Evolutionary conservation across 2,113 vertebrate species (phyloP).

Genomic region (Sorex fumeus): DNA sequence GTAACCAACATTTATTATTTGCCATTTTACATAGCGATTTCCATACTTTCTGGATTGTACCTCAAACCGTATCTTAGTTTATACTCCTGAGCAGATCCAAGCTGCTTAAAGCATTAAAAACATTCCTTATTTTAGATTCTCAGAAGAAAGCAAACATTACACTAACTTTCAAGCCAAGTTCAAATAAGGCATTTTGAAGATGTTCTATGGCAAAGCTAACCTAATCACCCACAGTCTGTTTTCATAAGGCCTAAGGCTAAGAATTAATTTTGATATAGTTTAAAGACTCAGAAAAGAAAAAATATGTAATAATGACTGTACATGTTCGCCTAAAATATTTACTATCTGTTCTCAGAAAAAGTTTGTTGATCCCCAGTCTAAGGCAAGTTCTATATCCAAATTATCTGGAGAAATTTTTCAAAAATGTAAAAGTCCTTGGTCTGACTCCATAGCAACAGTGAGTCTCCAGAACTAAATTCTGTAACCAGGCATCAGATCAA

Average conservation of each 20-base stretch:
- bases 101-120: constrained; percentile 23
- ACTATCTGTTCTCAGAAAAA: constrained; percentile 18
- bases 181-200: not conserved
- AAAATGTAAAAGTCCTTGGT: not conserved
- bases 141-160: constrained; percentile 51
- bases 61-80: not conserved
- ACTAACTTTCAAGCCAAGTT: constrained; percentile 29
- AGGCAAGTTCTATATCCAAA: constrained; percentile 17
- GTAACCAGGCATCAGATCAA: too few species aligned
- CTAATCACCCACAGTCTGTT: constrained; percentile 20
- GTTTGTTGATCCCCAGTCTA: not conserved
- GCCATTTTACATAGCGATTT: not conserved
- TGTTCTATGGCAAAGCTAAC: not conserved
- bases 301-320: constrained; percentile 19
- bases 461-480: not conserved
- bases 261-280: not conserved
- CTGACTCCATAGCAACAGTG: not conserved
- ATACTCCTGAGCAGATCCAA: constrained; percentile 19
- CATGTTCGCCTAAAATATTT: constrained; percentile 4
- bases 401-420: not conserved
- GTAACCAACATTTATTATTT: constrained; percentile 6
- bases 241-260: constrained; percentile 18
- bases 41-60: not conserved
- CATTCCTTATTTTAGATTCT: constrained; percentile 11
- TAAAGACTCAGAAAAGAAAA: not conserved